Evolutionary conservation across 1,140 invertebrate genomes (phyloP), one percentile per base, ranked within the genome.

Genomic region (Bombus vancouverensis): DNA sequence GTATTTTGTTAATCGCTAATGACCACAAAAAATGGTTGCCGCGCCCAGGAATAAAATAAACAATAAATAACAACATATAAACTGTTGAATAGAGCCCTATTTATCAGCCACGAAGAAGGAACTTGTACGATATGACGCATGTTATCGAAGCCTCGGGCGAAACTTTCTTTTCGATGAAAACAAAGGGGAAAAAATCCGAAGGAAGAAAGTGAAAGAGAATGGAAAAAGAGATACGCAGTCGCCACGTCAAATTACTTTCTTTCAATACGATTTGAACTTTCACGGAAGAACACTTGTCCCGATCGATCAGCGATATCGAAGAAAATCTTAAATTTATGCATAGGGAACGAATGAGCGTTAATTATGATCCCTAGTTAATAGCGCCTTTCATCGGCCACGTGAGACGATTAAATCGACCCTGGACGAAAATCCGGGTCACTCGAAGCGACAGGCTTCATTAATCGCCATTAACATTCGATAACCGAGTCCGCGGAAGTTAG

Each of bases 401-500:
- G 59, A 32, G 13, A 65, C 62, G 62, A n/a, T n/a, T n/a, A n/a
- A n/a, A 65, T 10, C 62, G 62, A 2, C 5, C n/a, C 59, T n/a
- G 28, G 5, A n/a, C 13, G 62, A n/a, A 65, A 65, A 65, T n/a
- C 47, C 47, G 6, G 47, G 47, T 39, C 70, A 39, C 12, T 25
- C 32, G 77, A 44, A 2, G 28, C 77, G 25, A 68, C 62, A 34
- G 47, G 47, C 28, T 75, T 66, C 25, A 39, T 83, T 84, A 77
- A 68, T 59, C 74, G 82, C 6, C 37, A 71, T 83, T 83, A 78
- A 77, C 74, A 83, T 83, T 83, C 82, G 47, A 47, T 18, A 77
- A 77, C 15, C 74, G 65, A 25, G 10, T 28, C 34, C n/a, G 65
- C 71, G 68, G 71, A 80, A 89, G 88, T 91, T 88, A 88, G 88